Base-by-base conservation (phyloP, 2,888 invertebrate species). In the Pinctada fucata region DNA sequence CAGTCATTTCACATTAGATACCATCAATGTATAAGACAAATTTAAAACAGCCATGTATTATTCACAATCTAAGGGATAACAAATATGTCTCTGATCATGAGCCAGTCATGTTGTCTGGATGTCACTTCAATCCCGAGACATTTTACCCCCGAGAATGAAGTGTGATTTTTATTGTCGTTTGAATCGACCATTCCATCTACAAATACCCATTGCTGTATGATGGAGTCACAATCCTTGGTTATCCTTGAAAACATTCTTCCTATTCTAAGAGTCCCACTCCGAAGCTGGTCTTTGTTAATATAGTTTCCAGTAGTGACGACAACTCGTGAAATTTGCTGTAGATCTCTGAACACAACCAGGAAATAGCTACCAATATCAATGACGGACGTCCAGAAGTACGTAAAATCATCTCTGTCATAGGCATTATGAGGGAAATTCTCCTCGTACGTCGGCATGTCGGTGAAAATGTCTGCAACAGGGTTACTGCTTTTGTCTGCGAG, bases 381-480 rank as follows among this genome's bases (percentile, higher is more conserved):
- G 50, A 65, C 72, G 3, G 64, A 49, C 8, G 76, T 66, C 76
- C 76, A 77, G 58, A 77, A 77, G 58, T 66, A 77, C 6, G 76
- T 67, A 13, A 52, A 6, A 2, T 49, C 51, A 51, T 77, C 67
- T 16, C 58, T 77, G 16, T 77, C 76, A n/a, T 77, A 77, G n/a
- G 72, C 76, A 16, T 67, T n/a, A 16, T 58, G 5, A 3, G 66
- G n/a, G 3, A 8, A 50, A 66, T 64, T n/a, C 10, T 72, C 67
- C 3, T 66, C 58, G 66, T 51, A 72, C 52, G 51, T 66, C 8
- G n/a, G 45, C 76, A 77, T 77, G 16, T 72, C 58, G n/a, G 76
- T 77, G 10, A 52, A 51, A 45, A 77, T 65, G 45, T n/a, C 16
- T 48, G 76, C 76, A 0, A 67, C 16, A 5, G 76, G 76, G 16